These are phyloP conservation scores for Achlya flavicornis DNA, from an alignment of 2,888 invertebrate genomes.

Conservation along the genomic window DNA sequence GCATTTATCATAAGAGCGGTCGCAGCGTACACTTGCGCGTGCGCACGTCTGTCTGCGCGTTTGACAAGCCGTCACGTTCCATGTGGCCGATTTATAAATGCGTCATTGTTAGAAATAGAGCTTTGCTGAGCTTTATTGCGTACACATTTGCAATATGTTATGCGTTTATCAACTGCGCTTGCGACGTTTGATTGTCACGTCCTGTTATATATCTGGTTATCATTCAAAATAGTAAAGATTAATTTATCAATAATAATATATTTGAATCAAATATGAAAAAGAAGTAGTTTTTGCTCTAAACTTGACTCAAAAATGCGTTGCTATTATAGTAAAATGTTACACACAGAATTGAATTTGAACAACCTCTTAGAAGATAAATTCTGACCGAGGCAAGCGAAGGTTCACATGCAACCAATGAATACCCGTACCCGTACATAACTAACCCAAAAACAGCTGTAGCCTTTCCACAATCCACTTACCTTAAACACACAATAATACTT, in stretches of 20 bases:
- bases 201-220: neutral
- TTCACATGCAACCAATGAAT: neutral
- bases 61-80: conserved; percentile 36
- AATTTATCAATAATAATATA: no score
- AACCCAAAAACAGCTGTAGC: neutral
- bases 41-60: conserved; percentile 25
- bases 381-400: neutral
- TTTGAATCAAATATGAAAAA: no score
- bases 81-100: conserved; percentile 32
- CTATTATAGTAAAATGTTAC: no score
- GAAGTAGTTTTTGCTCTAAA: neutral
- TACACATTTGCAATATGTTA: conserved; percentile 18
- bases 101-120: conserved; percentile 32
- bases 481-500: conserved; percentile 12
- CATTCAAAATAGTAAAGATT: neutral
- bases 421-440: neutral
- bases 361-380: neutral
- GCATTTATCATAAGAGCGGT: conserved; percentile 5
- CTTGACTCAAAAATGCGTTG: neutral
- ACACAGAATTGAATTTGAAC: no score
- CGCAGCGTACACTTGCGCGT: conserved; percentile 18
- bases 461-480: conserved; percentile 9
- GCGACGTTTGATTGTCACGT: conserved; percentile 11
- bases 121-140: conserved; percentile 20
- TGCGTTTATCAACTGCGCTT: conserved; percentile 12